Conservation (phyloP, 2,797 vertebrate species). For the Nyctibius grandis region DNA sequence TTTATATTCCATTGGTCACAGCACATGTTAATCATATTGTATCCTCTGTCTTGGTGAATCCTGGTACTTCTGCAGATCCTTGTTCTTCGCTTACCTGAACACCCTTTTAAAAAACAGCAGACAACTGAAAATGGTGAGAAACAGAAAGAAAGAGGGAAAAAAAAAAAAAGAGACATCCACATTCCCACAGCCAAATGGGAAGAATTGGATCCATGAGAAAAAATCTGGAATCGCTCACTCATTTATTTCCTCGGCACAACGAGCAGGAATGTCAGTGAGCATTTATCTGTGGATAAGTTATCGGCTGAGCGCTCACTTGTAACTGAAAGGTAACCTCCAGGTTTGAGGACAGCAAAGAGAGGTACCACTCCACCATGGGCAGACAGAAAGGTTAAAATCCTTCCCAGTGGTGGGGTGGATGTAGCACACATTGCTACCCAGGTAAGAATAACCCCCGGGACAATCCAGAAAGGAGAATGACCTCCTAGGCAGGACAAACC, state of each 20-base stretch:
- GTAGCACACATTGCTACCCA: background rate
- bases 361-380: background rate
- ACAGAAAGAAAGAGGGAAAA: background rate
- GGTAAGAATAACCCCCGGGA: background rate
- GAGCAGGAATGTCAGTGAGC: background rate
- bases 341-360: background rate
- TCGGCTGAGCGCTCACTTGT: fast-evolving
- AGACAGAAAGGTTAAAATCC: background rate
- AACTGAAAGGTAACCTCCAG: background rate
- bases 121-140: background rate
- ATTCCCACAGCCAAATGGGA: background rate
- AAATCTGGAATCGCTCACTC: background rate
- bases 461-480: background rate
- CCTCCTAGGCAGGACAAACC: background rate
- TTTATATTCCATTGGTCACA: background rate
- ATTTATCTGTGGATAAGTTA: background rate
- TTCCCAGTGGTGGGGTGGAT: background rate
- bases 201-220: background rate
- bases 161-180: background rate
- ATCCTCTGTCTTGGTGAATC: background rate
- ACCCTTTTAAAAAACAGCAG: background rate
- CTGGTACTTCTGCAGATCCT: background rate
- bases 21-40: background rate
- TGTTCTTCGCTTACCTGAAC: background rate
- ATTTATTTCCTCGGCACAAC: background rate